Base-by-base conservation (phyloP, 2,113 vertebrate genomes). In the Stigmatopora nigra region DNA sequence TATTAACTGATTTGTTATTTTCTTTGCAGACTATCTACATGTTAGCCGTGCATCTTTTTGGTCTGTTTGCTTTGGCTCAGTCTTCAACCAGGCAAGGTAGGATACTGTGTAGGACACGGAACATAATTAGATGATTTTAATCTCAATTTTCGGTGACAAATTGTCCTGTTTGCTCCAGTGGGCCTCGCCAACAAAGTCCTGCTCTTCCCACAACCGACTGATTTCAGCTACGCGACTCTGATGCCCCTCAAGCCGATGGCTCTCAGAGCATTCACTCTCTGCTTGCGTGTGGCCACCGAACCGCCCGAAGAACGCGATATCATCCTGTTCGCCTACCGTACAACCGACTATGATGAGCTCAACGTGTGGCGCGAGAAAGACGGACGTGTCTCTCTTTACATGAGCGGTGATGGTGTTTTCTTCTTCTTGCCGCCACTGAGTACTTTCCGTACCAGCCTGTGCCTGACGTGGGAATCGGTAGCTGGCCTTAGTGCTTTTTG, bases 311-410 rank as follows among this genome's bases (percentile, higher is more conserved):
- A 90, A 4, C 81, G 88, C 0, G 83, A 91, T 82, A 76, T 90
- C 76, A 92, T 91, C 78, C 82, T 92, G 66, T 93, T 93, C 31
- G 90, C 91, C 45, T 93, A 93, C 79, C 88, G 88, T 69, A 91
- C 90, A 0, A 64, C 83, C 1, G 82, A 87, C 74, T 88, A 88
- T 1, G 90, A 92, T 19, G 91, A 91, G 65, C 88, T 92, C 44
- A 91, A 91, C 60, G 77, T 93, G 77, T 91, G 91, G 90, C 84
- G 88, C 0, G 91, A 92, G 75, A 88, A 72, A 49, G 89, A 89
- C 0, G 91, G 90, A 0, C 84, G 82, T 1, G 8, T 91, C 20
- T 81, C 90, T 16, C 87, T 92, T 45, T 89, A 90, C 69, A 73
- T 92, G 73, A 87, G 87, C 4, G 88, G 89, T 0, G 89, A 89